Percentiles rank a stretch among this genome's conserved stretches.
phyloP scores from a whole-genome alignment of 2,888 invertebrate genomes.

The Calameuta pallipes region DNA sequence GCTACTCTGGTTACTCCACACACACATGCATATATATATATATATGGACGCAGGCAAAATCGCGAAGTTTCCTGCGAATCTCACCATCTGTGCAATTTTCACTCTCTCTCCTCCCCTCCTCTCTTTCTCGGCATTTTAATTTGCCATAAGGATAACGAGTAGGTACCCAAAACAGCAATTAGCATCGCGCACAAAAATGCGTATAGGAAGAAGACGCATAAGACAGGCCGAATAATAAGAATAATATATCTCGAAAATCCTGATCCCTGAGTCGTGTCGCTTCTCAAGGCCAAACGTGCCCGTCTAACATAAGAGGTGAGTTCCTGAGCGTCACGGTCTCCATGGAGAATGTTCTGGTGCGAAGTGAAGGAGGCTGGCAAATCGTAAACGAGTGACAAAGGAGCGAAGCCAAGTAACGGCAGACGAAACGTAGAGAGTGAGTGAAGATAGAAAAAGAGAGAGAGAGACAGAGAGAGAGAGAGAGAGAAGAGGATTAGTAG shows the following conservation, averaged over 20 bases:
- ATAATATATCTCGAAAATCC: neutral
- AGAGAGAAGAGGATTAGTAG: neutral
- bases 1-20: neutral
- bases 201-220: slow-evolving; percentile 10
- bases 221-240: slow-evolving; percentile 21
- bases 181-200: slow-evolving; percentile 11
- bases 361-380: neutral
- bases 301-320: neutral
- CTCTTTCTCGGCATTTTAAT: neutral
- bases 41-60: neutral
- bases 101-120: neutral
- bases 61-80: neutral
- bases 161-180: slow-evolving; percentile 7
- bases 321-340: neutral
- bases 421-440: neutral
- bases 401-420: neutral
- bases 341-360: neutral
- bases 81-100: no score
- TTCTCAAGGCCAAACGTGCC: neutral
- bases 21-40: neutral
- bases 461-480: no score
- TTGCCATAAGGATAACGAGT: slow-evolving; percentile 3
- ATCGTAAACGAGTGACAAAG: neutral
- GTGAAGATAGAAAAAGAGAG: neutral
- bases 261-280: neutral